Evolutionary conservation across 2,113 vertebrate species (phyloP).

Genomic region (Xenotilapia leptura): DNA sequence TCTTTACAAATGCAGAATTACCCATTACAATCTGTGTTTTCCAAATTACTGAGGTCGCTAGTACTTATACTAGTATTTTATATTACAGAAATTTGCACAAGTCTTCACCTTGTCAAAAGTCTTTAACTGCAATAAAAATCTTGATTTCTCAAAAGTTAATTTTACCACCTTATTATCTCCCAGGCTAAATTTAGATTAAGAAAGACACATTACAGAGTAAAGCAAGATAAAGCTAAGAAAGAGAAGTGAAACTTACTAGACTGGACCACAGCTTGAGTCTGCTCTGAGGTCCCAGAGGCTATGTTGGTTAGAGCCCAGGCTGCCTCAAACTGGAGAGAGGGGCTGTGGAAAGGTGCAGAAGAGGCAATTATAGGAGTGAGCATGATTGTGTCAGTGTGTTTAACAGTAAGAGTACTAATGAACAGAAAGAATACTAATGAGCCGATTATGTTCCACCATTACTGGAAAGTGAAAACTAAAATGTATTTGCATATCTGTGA

Average conservation of each 20-base stretch:
- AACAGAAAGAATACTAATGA: background rate
- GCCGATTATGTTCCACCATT: background rate
- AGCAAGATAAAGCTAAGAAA: background rate
- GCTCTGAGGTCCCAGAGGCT: conserved; percentile 96
- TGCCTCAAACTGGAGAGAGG: conserved; percentile 97
- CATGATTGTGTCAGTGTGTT: background rate
- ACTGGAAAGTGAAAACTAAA: conserved; percentile 22
- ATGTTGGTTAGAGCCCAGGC: conserved; percentile 99
- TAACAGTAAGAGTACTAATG: background rate
- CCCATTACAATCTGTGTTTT: background rate
- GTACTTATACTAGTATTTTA: background rate
- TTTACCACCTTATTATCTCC: background rate
- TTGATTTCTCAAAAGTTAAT: background rate
- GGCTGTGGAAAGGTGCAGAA: conserved; percentile 67
- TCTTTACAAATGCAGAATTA: background rate
- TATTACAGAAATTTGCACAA: background rate
- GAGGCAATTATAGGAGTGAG: background rate
- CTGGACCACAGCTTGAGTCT: conserved; percentile 97
- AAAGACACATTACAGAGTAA: background rate
- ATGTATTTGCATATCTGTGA: conserved; percentile 24
- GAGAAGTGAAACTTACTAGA: conserved; percentile 81
- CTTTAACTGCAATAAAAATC: background rate
- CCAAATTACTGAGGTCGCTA: background rate
- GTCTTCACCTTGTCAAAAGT: background rate
- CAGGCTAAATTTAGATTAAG: background rate